A percentile compares a stretch with the other conserved stretches of the same genome.
These are phyloP conservation scores for Phoenicopterus ruber DNA, from an alignment of 2,113 vertebrate species.

Conservation along the genomic window DNA sequence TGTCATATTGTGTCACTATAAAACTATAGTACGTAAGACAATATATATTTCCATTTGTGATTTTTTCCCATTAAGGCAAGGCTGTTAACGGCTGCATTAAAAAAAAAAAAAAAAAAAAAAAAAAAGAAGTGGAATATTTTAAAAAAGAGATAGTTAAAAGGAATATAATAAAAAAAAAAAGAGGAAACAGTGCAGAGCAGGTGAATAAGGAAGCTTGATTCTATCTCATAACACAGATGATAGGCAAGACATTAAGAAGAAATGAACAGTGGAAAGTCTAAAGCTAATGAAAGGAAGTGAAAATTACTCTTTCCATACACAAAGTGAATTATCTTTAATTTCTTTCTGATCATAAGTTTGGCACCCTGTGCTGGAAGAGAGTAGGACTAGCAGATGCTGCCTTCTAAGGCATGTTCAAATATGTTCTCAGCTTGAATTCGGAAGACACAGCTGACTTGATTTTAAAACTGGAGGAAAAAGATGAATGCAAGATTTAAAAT, in stretches of 20 bases:
- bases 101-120: not conserved
- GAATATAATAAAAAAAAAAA: not conserved
- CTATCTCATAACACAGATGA: not conserved
- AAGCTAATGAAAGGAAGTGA: not conserved
- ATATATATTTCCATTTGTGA: not conserved
- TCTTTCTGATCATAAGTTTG: not conserved
- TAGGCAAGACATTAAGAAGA: not conserved
- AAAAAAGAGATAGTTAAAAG: not conserved
- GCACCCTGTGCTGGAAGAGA: not conserved
- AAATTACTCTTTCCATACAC: not conserved
- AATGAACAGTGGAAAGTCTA: not conserved
- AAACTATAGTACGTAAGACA: not conserved
- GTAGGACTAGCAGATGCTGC: not conserved
- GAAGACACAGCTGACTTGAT: not conserved
- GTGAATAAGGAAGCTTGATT: not conserved
- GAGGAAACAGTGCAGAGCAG: not conserved
- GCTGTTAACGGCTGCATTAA: not conserved
- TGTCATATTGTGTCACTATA: not conserved
- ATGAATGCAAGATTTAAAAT: not conserved
- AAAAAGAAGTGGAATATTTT: not conserved
- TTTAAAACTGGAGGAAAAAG: not conserved
- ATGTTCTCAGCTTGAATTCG: not conserved
- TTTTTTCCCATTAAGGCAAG: not conserved
- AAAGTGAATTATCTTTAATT: not conserved
- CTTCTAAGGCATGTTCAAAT: conserved; percentile 9